Evolutionary conservation across 2,113 vertebrate species (phyloP).

Genomic region (Tricholaema leucomelas): DNA sequence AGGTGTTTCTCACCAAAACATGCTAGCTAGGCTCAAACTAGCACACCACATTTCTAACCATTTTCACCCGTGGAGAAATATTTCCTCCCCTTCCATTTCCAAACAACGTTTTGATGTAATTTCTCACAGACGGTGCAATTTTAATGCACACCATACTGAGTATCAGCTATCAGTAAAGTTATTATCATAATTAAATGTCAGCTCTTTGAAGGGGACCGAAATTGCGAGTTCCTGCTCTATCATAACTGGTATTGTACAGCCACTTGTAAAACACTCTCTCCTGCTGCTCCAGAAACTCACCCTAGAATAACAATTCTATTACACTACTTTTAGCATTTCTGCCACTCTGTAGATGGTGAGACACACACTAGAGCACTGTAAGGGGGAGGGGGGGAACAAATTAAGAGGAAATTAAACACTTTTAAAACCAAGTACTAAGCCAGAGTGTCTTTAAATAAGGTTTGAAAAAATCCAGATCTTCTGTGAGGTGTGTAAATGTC

Average conservation of each 20-base stretch:
- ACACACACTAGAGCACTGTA: not conserved
- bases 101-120: slow-evolving; percentile 35
- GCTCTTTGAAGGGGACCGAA: slow-evolving; percentile 56
- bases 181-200: slow-evolving; percentile 76
- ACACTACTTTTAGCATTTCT: not conserved
- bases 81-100: slow-evolving; percentile 53
- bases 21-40: too few species aligned
- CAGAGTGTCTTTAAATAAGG: not conserved
- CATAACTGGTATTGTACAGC: slow-evolving; percentile 58
- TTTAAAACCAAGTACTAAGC: not conserved
- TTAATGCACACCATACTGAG: slow-evolving; percentile 60
- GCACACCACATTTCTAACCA: not conserved
- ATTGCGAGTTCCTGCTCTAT: slow-evolving; percentile 63
- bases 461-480: not conserved
- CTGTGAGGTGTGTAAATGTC: not conserved
- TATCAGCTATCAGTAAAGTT: slow-evolving; percentile 61
- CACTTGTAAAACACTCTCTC: slow-evolving; percentile 70
- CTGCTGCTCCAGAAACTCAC: slow-evolving; percentile 66
- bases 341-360: not conserved
- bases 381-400: too few species aligned
- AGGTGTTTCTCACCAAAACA: too few species aligned
- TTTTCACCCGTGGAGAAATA: not conserved
- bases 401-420: not conserved
- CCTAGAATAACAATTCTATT: slow-evolving; percentile 15
- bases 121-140: slow-evolving; percentile 56